These are phyloP conservation scores for Notoglanidium macrostoma DNA, from an alignment of 2,797 vertebrate genomes.

Conservation along the genomic window DNA sequence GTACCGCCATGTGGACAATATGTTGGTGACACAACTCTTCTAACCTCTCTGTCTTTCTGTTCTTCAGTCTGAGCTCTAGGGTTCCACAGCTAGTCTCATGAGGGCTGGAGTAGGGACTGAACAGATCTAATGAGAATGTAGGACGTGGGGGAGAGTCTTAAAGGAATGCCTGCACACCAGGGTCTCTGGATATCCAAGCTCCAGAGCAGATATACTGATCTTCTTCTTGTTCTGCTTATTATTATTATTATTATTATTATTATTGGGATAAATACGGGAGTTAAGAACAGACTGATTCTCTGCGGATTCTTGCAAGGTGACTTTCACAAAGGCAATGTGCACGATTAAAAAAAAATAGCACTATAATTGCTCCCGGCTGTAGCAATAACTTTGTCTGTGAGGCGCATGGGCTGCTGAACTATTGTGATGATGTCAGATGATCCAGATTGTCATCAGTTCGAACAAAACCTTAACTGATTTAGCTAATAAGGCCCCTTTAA, in stretches of 20 bases:
- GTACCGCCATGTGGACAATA: background rate
- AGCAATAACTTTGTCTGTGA: background rate
- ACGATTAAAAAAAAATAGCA: background rate
- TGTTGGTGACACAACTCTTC: background rate
- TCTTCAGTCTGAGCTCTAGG: background rate
- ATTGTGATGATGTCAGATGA: background rate
- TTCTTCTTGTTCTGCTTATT: background rate
- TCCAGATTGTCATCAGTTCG: background rate
- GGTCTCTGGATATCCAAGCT: background rate
- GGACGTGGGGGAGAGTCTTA: background rate
- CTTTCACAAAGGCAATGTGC: background rate
- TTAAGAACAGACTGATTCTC: background rate
- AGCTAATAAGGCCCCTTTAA: background rate
- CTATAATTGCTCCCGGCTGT: background rate
- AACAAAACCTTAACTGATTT: background rate
- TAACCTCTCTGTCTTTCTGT: background rate
- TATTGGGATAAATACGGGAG: background rate
- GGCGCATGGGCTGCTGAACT: background rate
- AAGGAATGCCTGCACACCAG: background rate
- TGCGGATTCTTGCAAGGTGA: background rate
- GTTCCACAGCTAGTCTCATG: background rate
- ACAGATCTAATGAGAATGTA: background rate
- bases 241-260: conserved; percentile 5
- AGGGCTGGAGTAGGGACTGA: background rate
- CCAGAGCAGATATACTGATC: background rate